Evolutionary conservation across 1,140 invertebrate genomes (phyloP).

Genomic region (Bombus cullumanus): DNA sequence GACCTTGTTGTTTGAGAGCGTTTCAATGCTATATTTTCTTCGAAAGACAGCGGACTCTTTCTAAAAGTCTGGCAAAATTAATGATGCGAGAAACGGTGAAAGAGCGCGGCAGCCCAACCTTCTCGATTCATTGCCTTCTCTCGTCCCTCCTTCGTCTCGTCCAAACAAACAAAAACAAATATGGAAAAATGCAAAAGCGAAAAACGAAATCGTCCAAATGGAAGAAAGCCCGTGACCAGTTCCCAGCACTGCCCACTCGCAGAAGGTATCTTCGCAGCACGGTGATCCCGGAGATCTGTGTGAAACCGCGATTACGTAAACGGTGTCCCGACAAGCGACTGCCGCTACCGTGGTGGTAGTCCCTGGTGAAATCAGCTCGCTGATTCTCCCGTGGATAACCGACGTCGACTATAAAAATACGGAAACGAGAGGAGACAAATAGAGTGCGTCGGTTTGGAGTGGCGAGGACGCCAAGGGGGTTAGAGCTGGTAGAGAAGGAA

Average conservation of each 20-base stretch:
- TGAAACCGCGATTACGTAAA: constrained; percentile 40
- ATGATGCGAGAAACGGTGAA: neutral
- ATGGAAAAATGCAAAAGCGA: neutral
- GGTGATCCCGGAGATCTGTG: neutral
- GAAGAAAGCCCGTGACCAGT: neutral
- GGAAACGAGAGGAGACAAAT: constrained; percentile 56
- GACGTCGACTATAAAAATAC: constrained; percentile 59
- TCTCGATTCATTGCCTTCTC: neutral
- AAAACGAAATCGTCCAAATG: neutral
- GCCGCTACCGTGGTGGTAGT: neutral
- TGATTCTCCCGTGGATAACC: constrained; percentile 31
- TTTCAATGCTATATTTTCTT: neutral
- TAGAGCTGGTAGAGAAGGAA: neutral
- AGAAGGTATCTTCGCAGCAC: neutral
- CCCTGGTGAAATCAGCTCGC: constrained; percentile 32
- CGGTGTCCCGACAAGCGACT: constrained; percentile 6
- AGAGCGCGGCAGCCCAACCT: neutral
- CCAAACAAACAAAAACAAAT: neutral
- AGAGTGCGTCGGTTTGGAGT: constrained; percentile 13
- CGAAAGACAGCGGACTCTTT: neutral
- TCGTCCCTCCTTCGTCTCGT: no score
- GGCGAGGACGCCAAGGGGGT: neutral
- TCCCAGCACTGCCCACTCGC: neutral
- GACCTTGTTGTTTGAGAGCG: neutral
- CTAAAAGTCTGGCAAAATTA: neutral